Base-by-base conservation (phyloP, 2,797 vertebrate species). In the Anableps anableps region DNA sequence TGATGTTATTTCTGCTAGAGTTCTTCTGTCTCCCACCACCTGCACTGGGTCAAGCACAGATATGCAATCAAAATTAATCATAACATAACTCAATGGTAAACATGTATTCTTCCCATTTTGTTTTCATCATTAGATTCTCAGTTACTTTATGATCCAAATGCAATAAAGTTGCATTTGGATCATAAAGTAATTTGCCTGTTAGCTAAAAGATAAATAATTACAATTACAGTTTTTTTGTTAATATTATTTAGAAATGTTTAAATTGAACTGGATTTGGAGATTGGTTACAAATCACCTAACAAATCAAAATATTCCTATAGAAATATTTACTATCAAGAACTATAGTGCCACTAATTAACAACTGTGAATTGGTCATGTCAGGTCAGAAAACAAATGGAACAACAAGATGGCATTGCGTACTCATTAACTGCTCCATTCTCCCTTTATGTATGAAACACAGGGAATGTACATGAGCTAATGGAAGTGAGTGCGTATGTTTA, bases 391-490 rank as follows among this genome's bases (percentile, higher is more conserved):
- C 64, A 81, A 80, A 77, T 47, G 75, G 29, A 85, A 60, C 68
- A 85, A 76, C 75, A 80, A 23, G 45, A 75, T 43, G 62, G 76
- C 75, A 82, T 68, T 13, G 21, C 64, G 50, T 41, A 58, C 85
- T 89, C 82, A 82, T 92, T 90, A 90, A 76, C 74, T 72, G 74
- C 78, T 77, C 60, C 75, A 64, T 80, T 84, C 72, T 74, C 70
- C 77, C 29, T 84, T 81, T 86, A 47, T 53, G 78, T 72, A 79
- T 29, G 31, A 81, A 82, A 82, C 84, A 78, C 85, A 55, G 84
- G 73, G 79, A 80, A 79, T 84, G 84, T 74, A 36, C 41, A 31
- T 64, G 83, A 84, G 78, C 77, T 68, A 83, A 82, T 89, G 66
- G 34, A 34, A 81, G 85, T 83, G 74, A 68, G 74, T 73, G 71